Base-by-base conservation (phyloP, 2,797 vertebrate genomes). In the Karalla daura region DNA sequence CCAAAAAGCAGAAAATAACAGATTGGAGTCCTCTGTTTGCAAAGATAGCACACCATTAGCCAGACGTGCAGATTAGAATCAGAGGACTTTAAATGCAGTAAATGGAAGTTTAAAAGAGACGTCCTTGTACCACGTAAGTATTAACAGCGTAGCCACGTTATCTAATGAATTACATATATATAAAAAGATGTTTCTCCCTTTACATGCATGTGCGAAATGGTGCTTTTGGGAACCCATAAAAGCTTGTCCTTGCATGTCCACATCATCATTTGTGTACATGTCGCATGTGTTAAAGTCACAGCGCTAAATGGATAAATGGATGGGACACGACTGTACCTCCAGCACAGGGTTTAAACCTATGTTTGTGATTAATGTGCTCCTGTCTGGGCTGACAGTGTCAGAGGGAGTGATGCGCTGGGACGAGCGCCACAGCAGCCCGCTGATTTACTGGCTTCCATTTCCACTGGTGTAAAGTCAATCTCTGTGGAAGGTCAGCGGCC, bases 371-470 rank as follows among this genome's bases (percentile, higher is more conserved):
- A 88, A 93, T 91, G 87, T 54, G 63, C 77, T 78, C 61, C 81
- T 80, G 86, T 91, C 90, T 81, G 64, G 71, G 74, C 91, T 79
- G 92, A 91, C 88, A 85, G 89, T 91, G 91, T 95, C 92, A 91
- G 92, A 92, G 90, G 88, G 88, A 94, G 90, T 72, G 86, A 92
- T 87, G 77, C 85, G 90, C 91, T 90, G 91, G 91, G 92, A 71
- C 66, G 81, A 90, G 86, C 62, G 27, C 73, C 33, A 55, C 76
- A 66, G 86, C 56, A 56, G 80, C 50, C 76, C 59, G 69, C 90
- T 95, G 95, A 96, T 96, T 96, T 96, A 96, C 90, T 86, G 80
- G 90, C 88, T 89, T 93, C 93, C 92, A 93, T 95, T 95, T 94
- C 94, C 92, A 94, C 91, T 91, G 90, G 78, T 84, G 91, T 93